Percentiles rank a stretch among this genome's conserved stretches.
Conservation (phyloP, 2,797 vertebrate genomes). For the Eurystomus glaucurus region DNA sequence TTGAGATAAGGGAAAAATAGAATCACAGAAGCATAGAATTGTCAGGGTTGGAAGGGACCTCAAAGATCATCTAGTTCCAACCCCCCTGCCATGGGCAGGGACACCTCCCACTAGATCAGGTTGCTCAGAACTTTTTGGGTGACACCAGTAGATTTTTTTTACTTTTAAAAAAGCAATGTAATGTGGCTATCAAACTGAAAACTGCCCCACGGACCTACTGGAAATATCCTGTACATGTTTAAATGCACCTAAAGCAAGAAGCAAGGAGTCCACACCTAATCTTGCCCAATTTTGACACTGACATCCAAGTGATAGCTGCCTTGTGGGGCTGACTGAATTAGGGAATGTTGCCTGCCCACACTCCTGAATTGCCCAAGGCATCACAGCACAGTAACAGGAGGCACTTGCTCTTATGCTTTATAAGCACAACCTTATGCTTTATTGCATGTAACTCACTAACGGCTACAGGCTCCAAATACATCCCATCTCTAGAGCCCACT, state of each 20-base stretch:
- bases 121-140: not conserved
- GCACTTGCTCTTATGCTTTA: not conserved
- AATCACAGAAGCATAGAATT: too few relatives aligned
- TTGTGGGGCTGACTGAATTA: not conserved
- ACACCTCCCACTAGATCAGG: too few relatives aligned
- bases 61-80: too few relatives aligned
- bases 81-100: too few relatives aligned
- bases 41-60: too few relatives aligned
- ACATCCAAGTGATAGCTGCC: not conserved
- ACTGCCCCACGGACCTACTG: not conserved
- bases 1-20: not conserved
- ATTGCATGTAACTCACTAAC: not conserved
- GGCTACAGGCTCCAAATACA: not conserved
- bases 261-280: not conserved
- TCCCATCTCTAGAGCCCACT: not conserved
- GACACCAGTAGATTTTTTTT: not conserved
- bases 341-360: not conserved
- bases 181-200: not conserved
- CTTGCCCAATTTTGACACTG: not conserved
- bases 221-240: not conserved
- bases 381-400: not conserved
- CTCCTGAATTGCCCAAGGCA: not conserved
- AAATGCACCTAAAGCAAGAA: not conserved
- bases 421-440: not conserved
- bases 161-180: not conserved